Evolutionary conservation across 2,797 vertebrate species (phyloP), one percentile per base, ranked within the genome.

Genomic region (Cygnus olor): DNA sequence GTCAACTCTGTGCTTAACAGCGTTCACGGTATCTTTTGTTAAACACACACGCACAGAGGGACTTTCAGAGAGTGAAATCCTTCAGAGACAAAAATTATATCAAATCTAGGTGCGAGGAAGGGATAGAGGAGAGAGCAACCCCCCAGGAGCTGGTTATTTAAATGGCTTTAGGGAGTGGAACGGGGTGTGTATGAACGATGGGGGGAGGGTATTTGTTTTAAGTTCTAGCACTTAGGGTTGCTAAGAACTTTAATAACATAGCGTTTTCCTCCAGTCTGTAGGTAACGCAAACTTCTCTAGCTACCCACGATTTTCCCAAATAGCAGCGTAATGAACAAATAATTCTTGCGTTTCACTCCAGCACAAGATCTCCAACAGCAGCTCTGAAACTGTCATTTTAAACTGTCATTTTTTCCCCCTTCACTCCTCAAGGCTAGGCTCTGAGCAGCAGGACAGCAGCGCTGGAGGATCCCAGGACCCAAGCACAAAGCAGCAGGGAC

Each of bases 151-250:
- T 80, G 32, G 72, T 28, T 70, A 87, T 82, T 92, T 85, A 85
- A 89, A 88, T 5, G 28, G 84, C 84, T 89, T 78, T 66, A 85
- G 86, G 84, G 91, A 95, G 91, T 44, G n/a, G 83, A 91, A 91
- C 47, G 68, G 85, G 90, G 92, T 45, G 94, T 90, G 93, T 93
- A 70, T 30, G 58, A 91, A 76, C 14, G 83, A 56, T 42, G 76
- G 64, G 38, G n/a, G 63, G 49, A 30, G 44, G 38, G 38, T 93
- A 76, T 94, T 95, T 92, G 87, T 38, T 95, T 85, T 78, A 95
- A 93, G 88, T 94, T 91, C 94, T 72, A 93, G 79, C 66, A 72
- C 61, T 72, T 24, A 30, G 28, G 57, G 74, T 74, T 95, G 90
- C 89, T 93, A 94, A 93, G 85, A 94, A 85, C 68, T 83, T 80